These are phyloP conservation scores for Tangara arthus DNA, from an alignment of 2,797 vertebrate species.

Conservation along the genomic window DNA sequence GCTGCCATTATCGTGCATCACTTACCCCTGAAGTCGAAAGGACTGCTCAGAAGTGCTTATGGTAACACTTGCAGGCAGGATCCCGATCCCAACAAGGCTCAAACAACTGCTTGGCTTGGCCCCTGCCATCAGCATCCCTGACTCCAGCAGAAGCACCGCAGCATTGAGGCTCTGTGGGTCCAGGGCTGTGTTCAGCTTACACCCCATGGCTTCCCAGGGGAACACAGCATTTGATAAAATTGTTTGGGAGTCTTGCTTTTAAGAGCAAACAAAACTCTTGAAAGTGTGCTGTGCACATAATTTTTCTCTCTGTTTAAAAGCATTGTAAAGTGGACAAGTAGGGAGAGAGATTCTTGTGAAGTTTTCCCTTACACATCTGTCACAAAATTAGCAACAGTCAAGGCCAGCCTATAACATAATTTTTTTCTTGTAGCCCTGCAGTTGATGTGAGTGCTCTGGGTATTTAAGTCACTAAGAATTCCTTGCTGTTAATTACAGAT, in stretches of 20 bases:
- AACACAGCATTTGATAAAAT: neutral
- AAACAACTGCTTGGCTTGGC: neutral
- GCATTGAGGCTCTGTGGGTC: neutral
- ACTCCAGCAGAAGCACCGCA: neutral
- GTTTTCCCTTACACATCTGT: neutral
- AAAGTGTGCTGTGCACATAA: fast-evolving
- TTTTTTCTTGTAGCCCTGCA: neutral
- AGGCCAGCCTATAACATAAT: neutral
- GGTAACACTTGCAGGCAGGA: neutral
- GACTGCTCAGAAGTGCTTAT: neutral
- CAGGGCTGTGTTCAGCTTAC: fast-evolving
- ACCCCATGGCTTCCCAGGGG: neutral
- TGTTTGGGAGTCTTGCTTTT: neutral
- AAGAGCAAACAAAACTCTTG: neutral
- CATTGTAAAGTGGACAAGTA: neutral
- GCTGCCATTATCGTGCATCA: neutral
- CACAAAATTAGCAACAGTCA: neutral
- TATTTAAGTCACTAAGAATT: slow-evolving; percentile 27
- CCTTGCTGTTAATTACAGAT: slow-evolving; percentile 48
- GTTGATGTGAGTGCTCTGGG: neutral
- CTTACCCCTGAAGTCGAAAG: neutral
- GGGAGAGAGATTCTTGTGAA: neutral
- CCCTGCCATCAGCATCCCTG: neutral
- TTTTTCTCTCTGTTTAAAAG: neutral
- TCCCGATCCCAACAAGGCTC: neutral